phyloP scores from a whole-genome alignment of 2,113 vertebrate species.

The Lynx canadensis region DNA sequence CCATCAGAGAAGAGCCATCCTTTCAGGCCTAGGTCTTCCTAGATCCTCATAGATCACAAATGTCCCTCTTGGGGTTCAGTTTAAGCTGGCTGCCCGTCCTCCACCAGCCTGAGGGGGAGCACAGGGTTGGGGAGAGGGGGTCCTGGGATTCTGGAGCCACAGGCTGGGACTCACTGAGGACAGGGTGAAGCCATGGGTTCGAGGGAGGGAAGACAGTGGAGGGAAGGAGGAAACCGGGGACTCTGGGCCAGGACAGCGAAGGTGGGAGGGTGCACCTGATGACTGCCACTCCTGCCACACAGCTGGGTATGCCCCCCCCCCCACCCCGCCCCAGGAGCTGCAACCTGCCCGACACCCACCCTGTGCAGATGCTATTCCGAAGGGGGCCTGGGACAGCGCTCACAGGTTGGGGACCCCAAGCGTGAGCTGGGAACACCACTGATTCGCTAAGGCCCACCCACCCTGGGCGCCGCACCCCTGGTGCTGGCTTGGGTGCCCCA shows the following conservation, averaged over 20 bases:
- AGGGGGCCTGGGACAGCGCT: not conserved
- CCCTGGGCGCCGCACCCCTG: not conserved
- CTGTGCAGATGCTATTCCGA: not conserved
- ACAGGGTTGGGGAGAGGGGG: not conserved
- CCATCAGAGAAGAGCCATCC: not conserved
- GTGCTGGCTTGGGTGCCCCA: not conserved
- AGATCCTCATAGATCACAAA: not conserved
- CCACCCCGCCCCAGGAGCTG: fast-evolving
- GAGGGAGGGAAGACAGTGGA: not conserved
- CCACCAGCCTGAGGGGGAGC: not conserved
- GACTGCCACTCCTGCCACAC: not conserved
- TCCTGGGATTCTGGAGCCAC: not conserved
- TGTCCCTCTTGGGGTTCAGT: no score
- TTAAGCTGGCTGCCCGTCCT: not conserved
- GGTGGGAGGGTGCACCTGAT: fast-evolving
- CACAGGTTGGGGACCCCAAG: not conserved
- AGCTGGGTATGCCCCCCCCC: fast-evolving
- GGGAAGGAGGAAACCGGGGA: not conserved
- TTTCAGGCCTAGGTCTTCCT: not conserved
- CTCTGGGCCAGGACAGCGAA: not conserved
- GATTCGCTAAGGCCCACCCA: not conserved
- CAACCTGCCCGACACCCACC: not conserved
- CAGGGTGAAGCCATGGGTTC: not conserved
- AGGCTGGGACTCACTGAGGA: not conserved
- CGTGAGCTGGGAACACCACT: not conserved